phyloP scores from a whole-genome alignment of 2,113 vertebrate genomes.

The Vicugna pacos region DNA sequence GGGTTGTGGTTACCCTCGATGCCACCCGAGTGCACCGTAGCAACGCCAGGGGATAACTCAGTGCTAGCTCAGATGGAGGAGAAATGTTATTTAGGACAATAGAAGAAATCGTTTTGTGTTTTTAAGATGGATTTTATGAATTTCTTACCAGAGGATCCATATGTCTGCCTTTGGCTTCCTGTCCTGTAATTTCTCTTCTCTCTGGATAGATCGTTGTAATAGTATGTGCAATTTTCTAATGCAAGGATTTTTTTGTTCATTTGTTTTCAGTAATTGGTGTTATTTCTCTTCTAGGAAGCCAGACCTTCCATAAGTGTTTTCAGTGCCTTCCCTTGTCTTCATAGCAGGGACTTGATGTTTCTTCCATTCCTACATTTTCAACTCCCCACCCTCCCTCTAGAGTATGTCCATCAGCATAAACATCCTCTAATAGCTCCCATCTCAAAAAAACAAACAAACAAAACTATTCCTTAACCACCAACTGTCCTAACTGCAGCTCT shows the following conservation, averaged over 20 bases:
- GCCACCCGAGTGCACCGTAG: fast-evolving
- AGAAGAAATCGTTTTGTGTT: neutral
- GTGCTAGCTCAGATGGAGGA: neutral
- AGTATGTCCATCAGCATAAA: neutral
- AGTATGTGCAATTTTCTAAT: neutral
- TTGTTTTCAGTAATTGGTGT: neutral
- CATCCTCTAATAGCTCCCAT: neutral
- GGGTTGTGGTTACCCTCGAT: neutral
- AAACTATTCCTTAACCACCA: neutral
- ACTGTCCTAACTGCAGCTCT: neutral
- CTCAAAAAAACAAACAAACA: neutral
- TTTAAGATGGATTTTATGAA: neutral
- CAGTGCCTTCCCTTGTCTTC: neutral
- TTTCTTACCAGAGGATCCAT: neutral
- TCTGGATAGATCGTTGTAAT: neutral
- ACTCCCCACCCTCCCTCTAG: neutral
- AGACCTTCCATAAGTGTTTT: neutral
- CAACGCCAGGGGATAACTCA: neutral
- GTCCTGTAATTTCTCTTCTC: neutral
- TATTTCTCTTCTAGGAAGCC: neutral
- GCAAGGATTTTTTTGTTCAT: neutral
- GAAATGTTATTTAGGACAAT: neutral
- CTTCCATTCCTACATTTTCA: neutral
- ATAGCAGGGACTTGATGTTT: neutral
- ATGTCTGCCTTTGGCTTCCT: neutral